These are phyloP conservation scores for Megathymus violae DNA, from an alignment of 1,140 invertebrate genomes.

Conservation along the genomic window DNA sequence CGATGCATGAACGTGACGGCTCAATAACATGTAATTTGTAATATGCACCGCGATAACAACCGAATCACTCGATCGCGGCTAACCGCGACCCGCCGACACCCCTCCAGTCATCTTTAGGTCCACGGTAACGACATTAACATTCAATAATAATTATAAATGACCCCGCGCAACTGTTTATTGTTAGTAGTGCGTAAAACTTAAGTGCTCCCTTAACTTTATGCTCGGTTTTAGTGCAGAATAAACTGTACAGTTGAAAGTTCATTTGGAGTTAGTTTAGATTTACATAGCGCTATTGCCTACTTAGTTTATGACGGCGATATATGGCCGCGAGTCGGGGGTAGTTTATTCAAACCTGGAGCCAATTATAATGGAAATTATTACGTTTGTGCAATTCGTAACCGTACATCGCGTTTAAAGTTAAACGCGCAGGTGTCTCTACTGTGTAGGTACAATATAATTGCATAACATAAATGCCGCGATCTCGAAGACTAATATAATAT, in stretches of 20 bases:
- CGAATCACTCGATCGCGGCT: no score
- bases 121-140: background rate
- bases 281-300: slow-evolving; percentile 42
- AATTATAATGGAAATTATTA: slow-evolving; percentile 68
- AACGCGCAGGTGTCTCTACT: background rate
- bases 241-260: slow-evolving; percentile 49
- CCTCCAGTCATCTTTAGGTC: no score
- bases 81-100: background rate
- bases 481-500: background rate
- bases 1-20: no score
- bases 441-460: background rate
- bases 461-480: background rate
- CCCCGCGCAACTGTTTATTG: slow-evolving; percentile 5
- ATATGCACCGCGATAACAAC: no score
- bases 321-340: slow-evolving; percentile 45
- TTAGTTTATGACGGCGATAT: slow-evolving; percentile 41
- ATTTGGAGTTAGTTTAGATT: slow-evolving; percentile 25
- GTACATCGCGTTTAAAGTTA: slow-evolving; percentile 13
- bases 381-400: slow-evolving; percentile 26
- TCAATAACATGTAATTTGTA: no score
- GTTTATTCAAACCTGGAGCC: slow-evolving; percentile 62
- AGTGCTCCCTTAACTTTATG: slow-evolving; percentile 28
- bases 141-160: slow-evolving; percentile 23
- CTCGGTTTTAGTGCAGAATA: slow-evolving; percentile 26
- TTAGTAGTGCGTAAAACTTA: slow-evolving; percentile 26